Evolutionary conservation across 2,888 invertebrate genomes (phyloP).

Genomic region (Drosophila antonietae): DNA sequence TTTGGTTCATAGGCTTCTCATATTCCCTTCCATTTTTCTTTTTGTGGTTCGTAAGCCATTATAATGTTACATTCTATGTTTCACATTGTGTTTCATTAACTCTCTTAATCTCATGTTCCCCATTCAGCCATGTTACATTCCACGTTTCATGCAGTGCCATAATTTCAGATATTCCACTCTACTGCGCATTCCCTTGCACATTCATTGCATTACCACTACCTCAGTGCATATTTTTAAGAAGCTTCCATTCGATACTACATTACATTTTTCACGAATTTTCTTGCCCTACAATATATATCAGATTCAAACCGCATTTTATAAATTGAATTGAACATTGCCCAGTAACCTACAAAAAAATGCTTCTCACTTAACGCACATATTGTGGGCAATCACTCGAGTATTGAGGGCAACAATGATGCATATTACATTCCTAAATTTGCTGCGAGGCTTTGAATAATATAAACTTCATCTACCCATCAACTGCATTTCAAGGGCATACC

Average conservation of each 20-base stretch:
- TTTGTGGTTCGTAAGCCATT: too few relatives aligned
- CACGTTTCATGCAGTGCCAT: background rate
- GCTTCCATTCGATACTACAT: background rate
- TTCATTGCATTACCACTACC: background rate
- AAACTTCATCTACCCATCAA: background rate
- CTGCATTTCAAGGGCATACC: background rate
- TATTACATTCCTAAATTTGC: slow-evolving; percentile 2
- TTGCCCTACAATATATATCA: background rate
- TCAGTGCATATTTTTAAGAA: background rate
- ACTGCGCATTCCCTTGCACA: background rate
- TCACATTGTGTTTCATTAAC: background rate
- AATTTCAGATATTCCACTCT: background rate
- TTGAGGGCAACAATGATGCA: background rate
- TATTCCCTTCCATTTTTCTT: background rate
- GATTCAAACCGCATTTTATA: background rate
- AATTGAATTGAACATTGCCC: background rate
- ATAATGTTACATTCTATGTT: background rate
- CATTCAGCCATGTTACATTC: too few relatives aligned
- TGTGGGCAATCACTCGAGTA: slow-evolving; percentile 4
- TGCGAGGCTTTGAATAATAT: background rate
- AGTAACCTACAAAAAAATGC: background rate
- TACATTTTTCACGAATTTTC: background rate
- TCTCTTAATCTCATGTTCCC: too few relatives aligned
- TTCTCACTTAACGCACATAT: background rate
- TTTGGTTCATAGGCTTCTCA: too few relatives aligned